A percentile compares a stretch with the other conserved stretches of the same genome.
These are phyloP conservation scores for Hirtodrosophila histrioides DNA, from an alignment of 2,888 invertebrate genomes.

Conservation along the genomic window DNA sequence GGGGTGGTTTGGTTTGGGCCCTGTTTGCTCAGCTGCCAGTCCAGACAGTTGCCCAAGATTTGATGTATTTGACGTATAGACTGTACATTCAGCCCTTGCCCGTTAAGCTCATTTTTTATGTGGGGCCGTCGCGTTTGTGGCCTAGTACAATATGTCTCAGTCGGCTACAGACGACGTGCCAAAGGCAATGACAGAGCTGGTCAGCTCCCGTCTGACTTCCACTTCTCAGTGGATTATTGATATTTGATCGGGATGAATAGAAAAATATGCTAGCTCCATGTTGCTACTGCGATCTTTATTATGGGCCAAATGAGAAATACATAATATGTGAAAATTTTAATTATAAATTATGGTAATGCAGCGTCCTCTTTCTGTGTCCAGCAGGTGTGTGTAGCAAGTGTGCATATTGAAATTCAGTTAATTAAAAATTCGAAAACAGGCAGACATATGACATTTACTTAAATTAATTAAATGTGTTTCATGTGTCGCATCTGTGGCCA, in stretches of 20 bases:
- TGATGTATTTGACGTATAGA: slow-evolving; percentile 77
- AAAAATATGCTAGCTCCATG: slow-evolving; percentile 26
- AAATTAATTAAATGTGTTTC: slow-evolving; percentile 60
- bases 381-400: too few relatives aligned
- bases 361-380: too few relatives aligned
- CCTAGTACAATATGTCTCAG: slow-evolving; percentile 69
- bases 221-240: slow-evolving; percentile 52
- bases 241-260: slow-evolving; percentile 45
- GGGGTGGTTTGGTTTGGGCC: slow-evolving; percentile 25
- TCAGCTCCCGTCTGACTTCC: slow-evolving; percentile 28
- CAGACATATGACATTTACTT: slow-evolving; percentile 34
- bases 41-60: slow-evolving; percentile 47
- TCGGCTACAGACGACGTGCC: slow-evolving; percentile 52
- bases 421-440: background rate
- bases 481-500: slow-evolving; percentile 17
- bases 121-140: slow-evolving; percentile 36
- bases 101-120: slow-evolving; percentile 57
- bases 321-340: background rate
- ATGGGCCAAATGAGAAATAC: slow-evolving; percentile 6
- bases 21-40: slow-evolving; percentile 61
- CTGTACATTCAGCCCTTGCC: slow-evolving; percentile 47
- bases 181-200: slow-evolving; percentile 15
- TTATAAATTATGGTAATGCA: slow-evolving; percentile 9
- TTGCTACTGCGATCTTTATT: slow-evolving; percentile 21
- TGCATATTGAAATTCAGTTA: too few relatives aligned